Conservation (phyloP, 2,888 invertebrate genomes). For the Myopa tessellatipennis region DNA sequence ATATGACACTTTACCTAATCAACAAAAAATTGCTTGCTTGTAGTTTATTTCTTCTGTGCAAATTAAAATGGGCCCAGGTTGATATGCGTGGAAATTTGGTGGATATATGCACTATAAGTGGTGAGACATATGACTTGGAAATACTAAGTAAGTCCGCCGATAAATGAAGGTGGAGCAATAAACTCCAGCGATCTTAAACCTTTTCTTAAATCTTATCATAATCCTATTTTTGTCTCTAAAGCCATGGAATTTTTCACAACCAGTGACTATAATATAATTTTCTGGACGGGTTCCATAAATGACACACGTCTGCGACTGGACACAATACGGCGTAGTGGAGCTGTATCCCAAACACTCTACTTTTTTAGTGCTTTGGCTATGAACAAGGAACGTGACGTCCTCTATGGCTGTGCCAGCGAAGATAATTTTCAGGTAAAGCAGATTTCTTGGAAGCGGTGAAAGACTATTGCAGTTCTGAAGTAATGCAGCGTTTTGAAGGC, state of each 20-base stretch:
- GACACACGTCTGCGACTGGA: constrained; percentile 78
- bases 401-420: constrained; percentile 79
- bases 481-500: no score
- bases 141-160: constrained; percentile 73
- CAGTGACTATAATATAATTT: constrained; percentile 77
- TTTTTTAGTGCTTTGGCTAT: constrained; percentile 74
- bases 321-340: constrained; percentile 68
- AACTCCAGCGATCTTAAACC: background rate
- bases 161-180: background rate
- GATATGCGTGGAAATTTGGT: constrained; percentile 82
- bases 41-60: constrained; percentile 81
- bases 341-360: constrained; percentile 52
- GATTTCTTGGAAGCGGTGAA: no score
- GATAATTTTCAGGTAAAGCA: constrained; percentile 71
- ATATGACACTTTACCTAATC: background rate
- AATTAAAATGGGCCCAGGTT: constrained; percentile 80
- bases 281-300: constrained; percentile 86
- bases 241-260: constrained; percentile 79
- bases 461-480: no score
- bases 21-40: background rate
- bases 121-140: constrained; percentile 76
- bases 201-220: background rate
- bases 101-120: constrained; percentile 71
- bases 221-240: constrained; percentile 50
- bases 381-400: constrained; percentile 74